phyloP scores from a whole-genome alignment of 2,888 invertebrate species.

The Hydraecia micacea region DNA sequence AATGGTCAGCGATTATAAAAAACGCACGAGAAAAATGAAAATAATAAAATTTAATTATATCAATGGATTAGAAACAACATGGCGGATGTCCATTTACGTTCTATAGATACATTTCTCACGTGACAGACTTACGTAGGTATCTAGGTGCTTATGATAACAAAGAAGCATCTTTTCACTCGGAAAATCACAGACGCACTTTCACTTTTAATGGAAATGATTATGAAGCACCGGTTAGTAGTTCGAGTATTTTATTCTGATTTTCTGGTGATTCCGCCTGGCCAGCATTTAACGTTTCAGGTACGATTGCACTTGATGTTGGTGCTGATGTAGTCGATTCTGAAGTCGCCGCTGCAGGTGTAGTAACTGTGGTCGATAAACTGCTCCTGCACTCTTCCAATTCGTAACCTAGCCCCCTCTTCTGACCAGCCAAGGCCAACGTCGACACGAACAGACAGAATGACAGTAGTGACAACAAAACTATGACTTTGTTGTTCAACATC shows the following conservation, averaged over 20 bases:
- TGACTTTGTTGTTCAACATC: conserved; percentile 84
- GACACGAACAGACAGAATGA: conserved; percentile 84
- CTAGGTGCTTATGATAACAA: background rate
- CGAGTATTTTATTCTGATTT: conserved; percentile 1
- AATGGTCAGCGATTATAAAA: conserved; percentile 1
- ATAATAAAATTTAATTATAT: background rate
- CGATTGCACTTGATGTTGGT: rapidly evolving
- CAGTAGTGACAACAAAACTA: conserved; percentile 80
- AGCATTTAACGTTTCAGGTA: rapidly evolving
- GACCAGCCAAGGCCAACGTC: conserved; percentile 79
- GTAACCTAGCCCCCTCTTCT: conserved; percentile 73
- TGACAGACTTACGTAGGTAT: background rate
- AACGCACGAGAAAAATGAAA: background rate
- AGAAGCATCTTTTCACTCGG: conserved; percentile 1
- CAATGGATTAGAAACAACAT: conserved; percentile 15
- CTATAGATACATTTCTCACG: conserved; percentile 2
- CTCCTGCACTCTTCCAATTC: conserved; percentile 71
- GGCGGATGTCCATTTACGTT: background rate
- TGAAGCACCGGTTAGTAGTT: conserved; percentile 19
- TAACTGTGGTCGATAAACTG: background rate
- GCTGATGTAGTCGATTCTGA: background rate
- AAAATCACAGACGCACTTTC: conserved; percentile 29
- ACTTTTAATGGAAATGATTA: background rate
- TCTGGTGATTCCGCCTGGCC: rapidly evolving
- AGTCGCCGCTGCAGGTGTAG: background rate